Evolutionary conservation across 2,113 vertebrate species (phyloP).

Genomic region (Perca flavescens): DNA sequence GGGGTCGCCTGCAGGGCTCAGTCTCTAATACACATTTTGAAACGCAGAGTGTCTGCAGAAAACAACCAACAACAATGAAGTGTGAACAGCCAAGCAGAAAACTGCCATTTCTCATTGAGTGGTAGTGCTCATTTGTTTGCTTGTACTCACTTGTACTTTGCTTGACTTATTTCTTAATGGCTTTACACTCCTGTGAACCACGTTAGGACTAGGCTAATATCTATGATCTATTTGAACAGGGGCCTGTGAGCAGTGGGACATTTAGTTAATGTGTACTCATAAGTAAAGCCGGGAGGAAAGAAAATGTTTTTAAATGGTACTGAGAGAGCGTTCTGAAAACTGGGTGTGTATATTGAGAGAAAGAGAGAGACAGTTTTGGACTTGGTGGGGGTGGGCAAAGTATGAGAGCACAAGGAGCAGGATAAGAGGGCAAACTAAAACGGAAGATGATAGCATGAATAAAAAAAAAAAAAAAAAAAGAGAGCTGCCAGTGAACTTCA

Average conservation of each 20-base stretch:
- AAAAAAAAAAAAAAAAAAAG: constrained; percentile 25
- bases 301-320: constrained; percentile 41
- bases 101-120: not conserved
- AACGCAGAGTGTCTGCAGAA: constrained; percentile 12
- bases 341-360: constrained; percentile 41
- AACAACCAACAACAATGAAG: not conserved
- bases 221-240: constrained; percentile 46
- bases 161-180: constrained; percentile 49
- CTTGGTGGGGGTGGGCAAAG: not conserved
- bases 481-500: constrained; percentile 55
- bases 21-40: constrained; percentile 17
- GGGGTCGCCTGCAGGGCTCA: constrained; percentile 9
- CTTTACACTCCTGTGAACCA: constrained; percentile 22
- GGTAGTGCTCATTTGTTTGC: constrained; percentile 43
- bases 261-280: constrained; percentile 71
- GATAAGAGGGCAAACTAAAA: constrained; percentile 23
- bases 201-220: constrained; percentile 58
- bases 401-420: not conserved
- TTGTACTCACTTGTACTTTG: constrained; percentile 23
- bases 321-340: constrained; percentile 41
- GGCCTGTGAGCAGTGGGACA: constrained; percentile 26
- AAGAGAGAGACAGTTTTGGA: constrained; percentile 10
- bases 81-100: not conserved
- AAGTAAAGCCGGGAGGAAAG: constrained; percentile 43
- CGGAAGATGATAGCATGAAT: constrained; percentile 49